Evolutionary conservation across 2,888 invertebrate genomes (phyloP), one percentile per base, ranked within the genome.

Genomic region (Ophion ellenae): DNA sequence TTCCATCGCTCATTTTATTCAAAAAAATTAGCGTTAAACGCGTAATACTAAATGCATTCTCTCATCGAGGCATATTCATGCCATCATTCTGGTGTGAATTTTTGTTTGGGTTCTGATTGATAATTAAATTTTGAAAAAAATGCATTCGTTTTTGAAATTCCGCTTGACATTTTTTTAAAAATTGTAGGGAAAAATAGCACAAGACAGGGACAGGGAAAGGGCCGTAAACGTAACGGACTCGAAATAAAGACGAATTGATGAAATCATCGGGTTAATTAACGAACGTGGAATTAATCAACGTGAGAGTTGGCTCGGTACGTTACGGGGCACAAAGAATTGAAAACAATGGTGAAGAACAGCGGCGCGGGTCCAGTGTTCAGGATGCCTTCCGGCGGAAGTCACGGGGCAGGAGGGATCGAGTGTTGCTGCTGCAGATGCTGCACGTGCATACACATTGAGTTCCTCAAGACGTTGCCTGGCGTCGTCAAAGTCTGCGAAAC

Each of bases 401-500:
- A 92, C 77, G 92, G 94, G 2, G 93, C 94, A 2, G 94, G 95
- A 63, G 96, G 97, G 73, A 95, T 96, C 85, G 96, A 96, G 90
- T 96, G 97, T 91, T 97, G 97, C 88, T 92, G 85, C 63, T 97
- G 97, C 91, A 95, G 96, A 84, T 96, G 97, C 91, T 97, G 97
- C 91, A 96, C 97, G 24, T 98, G 98, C 92, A 94, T 98, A 81
- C 96, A 98, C 93, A 95, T 97, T 77, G 96, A 96, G 64, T 97
- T 97, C 93, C 94, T 98, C 17, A 96, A 96, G 67, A 96, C 97
- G 0, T 95, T 96, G 88, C 96, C 96, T 59, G 98, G 98, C 24
- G 92, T 97, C 45, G 94, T 97, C 71, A 98, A 98, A 94, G 91
- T 97, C 2, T 95, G 96, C 86, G 97, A 98, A 95, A 95, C 97